A percentile compares a stretch with the other conserved stretches of the same genome.
Conservation (phyloP, 2,888 invertebrate species). For the Pseudanteris insignis region DNA sequence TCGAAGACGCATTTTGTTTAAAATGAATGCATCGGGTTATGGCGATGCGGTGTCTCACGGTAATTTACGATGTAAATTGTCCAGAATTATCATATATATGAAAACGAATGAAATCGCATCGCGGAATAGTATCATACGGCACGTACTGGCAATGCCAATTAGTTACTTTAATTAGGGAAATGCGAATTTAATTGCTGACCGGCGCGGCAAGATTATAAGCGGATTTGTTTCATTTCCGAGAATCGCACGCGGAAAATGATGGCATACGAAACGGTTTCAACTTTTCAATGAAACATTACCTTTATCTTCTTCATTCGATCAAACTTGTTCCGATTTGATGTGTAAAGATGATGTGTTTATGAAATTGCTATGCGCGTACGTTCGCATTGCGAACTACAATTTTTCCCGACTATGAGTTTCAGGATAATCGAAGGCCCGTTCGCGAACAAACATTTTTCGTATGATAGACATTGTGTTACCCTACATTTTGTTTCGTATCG, state of each 20-base stretch:
- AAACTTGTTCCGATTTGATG: not conserved
- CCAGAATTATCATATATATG: conserved; percentile 41
- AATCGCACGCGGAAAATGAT: conserved; percentile 29
- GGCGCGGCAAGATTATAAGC: conserved; percentile 39
- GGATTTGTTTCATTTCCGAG: conserved; percentile 42
- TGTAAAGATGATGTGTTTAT: not conserved
- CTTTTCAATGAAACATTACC: conserved; percentile 28
- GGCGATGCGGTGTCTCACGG: conserved; percentile 34
- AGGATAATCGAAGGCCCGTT: too few relatives aligned
- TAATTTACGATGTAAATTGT: conserved; percentile 43
- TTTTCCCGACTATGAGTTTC: too few relatives aligned
- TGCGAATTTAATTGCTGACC: conserved; percentile 45
- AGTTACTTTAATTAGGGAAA: conserved; percentile 47
- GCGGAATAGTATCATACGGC: conserved; percentile 36
- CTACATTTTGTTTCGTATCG: not conserved
- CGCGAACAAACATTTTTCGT: too few relatives aligned
- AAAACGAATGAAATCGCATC: conserved; percentile 35
- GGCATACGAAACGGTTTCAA: conserved; percentile 14
- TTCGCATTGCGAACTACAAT: conserved; percentile 1
- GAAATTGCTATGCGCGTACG: not conserved
- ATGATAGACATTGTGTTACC: too few relatives aligned
- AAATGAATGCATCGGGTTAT: conserved; percentile 20
- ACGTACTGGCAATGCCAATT: conserved; percentile 38
- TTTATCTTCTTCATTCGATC: conserved; percentile 8
- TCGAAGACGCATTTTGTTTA: conserved; percentile 6